Evolutionary conservation across 1,140 invertebrate species (phyloP).

Genomic region (Solenopsis invicta): DNA sequence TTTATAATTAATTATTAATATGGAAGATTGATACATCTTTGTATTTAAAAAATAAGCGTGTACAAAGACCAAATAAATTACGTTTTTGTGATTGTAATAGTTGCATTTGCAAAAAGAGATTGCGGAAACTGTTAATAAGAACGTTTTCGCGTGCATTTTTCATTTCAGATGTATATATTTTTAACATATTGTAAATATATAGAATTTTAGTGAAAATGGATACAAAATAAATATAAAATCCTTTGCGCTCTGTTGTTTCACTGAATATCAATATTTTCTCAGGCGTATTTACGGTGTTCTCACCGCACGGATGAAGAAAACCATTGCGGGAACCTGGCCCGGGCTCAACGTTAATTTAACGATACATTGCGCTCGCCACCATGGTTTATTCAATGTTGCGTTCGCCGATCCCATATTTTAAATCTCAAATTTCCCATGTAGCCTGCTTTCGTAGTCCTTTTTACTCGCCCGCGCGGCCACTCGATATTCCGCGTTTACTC

Average conservation of each 20-base stretch:
- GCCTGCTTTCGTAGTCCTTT: slow-evolving; percentile 21
- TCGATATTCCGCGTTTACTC: slow-evolving; percentile 50
- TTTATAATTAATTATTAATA: slow-evolving; percentile 7
- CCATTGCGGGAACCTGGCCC: neutral
- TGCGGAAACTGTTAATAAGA: neutral
- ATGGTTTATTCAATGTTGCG: slow-evolving; percentile 60
- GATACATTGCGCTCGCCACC: slow-evolving; percentile 43
- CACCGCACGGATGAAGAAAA: neutral
- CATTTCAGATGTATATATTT: neutral
- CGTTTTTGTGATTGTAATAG: neutral
- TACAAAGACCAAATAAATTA: neutral
- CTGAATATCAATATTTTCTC: slow-evolving; percentile 48
- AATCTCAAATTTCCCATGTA: slow-evolving; percentile 59
- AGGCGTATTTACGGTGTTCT: slow-evolving; percentile 15
- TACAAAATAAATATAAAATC: slow-evolving; percentile 22
- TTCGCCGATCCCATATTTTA: slow-evolving; percentile 52
- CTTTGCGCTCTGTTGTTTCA: slow-evolving; percentile 3
- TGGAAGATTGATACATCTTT: neutral
- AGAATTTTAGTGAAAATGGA: slow-evolving; percentile 1
- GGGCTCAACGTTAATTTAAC: slow-evolving; percentile 43
- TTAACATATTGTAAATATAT: neutral
- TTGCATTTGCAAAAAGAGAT: neutral
- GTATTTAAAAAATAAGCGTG: neutral
- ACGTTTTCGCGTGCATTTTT: neutral
- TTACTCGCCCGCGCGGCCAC: slow-evolving; percentile 8